phyloP scores from a whole-genome alignment of 2,888 invertebrate genomes.

The Polyommatus iphigenia region DNA sequence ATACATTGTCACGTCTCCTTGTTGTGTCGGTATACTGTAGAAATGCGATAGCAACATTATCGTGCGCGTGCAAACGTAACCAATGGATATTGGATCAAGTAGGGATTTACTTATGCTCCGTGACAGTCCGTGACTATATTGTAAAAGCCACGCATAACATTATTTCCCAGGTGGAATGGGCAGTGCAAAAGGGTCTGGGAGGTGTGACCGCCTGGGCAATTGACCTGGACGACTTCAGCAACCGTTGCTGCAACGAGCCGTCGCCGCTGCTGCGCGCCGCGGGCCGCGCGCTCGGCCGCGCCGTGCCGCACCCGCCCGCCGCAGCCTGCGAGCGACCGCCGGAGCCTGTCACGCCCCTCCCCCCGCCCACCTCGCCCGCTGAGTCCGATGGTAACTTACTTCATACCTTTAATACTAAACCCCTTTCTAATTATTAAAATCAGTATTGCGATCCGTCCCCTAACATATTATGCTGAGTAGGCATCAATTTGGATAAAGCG shows the following conservation, averaged over 20 bases:
- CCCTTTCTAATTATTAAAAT: no score
- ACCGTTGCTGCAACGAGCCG: conserved; percentile 89
- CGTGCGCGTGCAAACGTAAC: no score
- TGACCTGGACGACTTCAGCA: conserved; percentile 92
- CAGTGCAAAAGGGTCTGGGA: conserved; percentile 85
- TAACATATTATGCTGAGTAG: no score
- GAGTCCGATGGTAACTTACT: conserved; percentile 59
- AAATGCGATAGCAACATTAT: no score
- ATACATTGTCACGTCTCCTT: no score
- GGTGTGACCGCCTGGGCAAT: conserved; percentile 94
- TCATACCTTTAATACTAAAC: neutral
- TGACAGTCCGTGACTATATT: no score
- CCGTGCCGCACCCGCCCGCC: conserved; percentile 74
- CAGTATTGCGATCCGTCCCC: no score
- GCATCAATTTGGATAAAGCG: no score
- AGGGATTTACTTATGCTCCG: no score
- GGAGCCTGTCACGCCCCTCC: conserved; percentile 86
- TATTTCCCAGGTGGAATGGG: conserved; percentile 83
- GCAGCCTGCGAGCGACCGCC: conserved; percentile 84
- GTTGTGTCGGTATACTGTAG: no score
- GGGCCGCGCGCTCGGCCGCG: conserved; percentile 86
- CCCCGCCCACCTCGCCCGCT: conserved; percentile 84
- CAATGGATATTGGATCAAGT: no score
- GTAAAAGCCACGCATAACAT: no score
- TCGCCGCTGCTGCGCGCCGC: conserved; percentile 89